Evolutionary conservation across 2,888 invertebrate species (phyloP), one percentile per base, ranked within the genome.

Genomic region (Bruchidius siliquastri): DNA sequence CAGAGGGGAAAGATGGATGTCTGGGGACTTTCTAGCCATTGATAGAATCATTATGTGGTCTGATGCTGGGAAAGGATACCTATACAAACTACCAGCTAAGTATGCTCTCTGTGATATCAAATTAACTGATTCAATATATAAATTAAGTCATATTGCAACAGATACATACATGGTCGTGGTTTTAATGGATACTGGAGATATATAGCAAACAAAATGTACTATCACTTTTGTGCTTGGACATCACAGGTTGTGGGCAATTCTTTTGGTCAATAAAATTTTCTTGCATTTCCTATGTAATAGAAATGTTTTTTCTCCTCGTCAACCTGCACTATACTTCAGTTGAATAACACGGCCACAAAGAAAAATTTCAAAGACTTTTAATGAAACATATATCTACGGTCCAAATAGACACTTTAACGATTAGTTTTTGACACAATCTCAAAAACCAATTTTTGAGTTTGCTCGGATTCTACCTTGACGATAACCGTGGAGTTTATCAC

Each of bases 61-160:
- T 71, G 97, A 96, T 71, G 96, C 97, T 83, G 99, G 99, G 75
- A 96, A 96, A 83, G 97, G 97, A 72, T 98, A 97, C 86, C 89
- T 99, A 72, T 99, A 96, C 88, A 96, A 94, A 86, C 88, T 99
- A 80, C 99, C 99, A 0, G 94, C 96, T 81, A 98, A 98, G 96
- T 99, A 91, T 91, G 70, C 70, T 73, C 68, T 74, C 30, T 74
- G 72, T 68, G 67, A 30, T 74, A 49, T 8, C 49, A 26, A 26
- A 26, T 13, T 69, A 71, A 49, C 49, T 18, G 6, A 49, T 13
- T 49, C 49, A 18, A 49, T 13, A 13, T n/a, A 8, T 49, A 13
- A 8, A 49, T 49, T 18, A 49, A 49, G 3, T 18, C 49, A 4
- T 13, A 8, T 49, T 18, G 1, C 0, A 49, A 13, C 49, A 49